Conservation (phyloP, 2,113 vertebrate species). For the Pleuronectes platessa region DNA sequence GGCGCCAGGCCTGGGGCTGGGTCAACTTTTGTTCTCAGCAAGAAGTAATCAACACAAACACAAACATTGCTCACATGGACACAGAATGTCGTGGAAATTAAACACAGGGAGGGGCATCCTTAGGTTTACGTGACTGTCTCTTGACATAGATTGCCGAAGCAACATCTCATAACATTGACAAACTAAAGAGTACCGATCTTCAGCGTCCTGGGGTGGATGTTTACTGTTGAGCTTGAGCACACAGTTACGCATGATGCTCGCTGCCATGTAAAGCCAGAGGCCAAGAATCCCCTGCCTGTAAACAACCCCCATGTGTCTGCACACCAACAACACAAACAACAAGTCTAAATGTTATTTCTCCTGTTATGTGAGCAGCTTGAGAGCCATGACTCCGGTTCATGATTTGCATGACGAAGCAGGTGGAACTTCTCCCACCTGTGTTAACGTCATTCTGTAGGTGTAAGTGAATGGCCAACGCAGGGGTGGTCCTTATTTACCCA, state of each 20-base stretch:
- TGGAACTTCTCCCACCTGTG: slow-evolving; percentile 31
- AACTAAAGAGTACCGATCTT: no score
- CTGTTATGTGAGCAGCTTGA: slow-evolving; percentile 14
- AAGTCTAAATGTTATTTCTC: slow-evolving; percentile 6
- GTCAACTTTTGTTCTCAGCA: no score
- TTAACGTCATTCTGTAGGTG: slow-evolving; percentile 29
- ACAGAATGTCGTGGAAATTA: no score
- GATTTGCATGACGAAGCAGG: slow-evolving; percentile 46
- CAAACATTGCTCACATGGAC: no score
- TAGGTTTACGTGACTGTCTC: no score
- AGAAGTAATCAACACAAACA: no score
- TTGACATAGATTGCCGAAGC: no score
- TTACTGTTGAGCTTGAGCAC: neutral
- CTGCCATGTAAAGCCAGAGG: neutral
- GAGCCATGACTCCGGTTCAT: neutral
- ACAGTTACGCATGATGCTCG: neutral
- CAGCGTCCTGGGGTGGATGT: neutral
- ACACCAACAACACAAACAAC: neutral
- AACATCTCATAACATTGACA: no score
- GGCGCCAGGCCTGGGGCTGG: no score
- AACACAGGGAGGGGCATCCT: no score
- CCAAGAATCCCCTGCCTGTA: slow-evolving; percentile 1
- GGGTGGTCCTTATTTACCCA: slow-evolving; percentile 50
- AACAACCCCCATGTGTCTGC: neutral
- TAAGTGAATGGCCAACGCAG: slow-evolving; percentile 34